Conservation (phyloP, 2,113 vertebrate species). For the Catharus fuscescens region DNA sequence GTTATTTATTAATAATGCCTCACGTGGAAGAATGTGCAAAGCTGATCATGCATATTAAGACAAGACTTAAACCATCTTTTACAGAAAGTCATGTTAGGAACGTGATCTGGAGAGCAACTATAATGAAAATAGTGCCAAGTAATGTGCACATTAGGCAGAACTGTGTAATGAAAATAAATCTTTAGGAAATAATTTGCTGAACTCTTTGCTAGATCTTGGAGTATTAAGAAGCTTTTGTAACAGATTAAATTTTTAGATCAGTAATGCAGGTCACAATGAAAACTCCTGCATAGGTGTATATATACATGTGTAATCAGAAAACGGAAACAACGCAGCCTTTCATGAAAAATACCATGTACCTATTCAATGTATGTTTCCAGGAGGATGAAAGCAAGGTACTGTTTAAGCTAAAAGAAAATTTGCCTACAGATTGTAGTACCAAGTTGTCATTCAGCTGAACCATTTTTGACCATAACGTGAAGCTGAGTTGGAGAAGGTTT, state of each 20-base stretch:
- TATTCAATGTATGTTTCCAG: neutral
- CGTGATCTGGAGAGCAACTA: neutral
- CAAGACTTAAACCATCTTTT: neutral
- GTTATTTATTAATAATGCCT: neutral
- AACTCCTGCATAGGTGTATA: neutral
- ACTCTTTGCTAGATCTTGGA: neutral
- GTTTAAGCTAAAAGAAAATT: neutral
- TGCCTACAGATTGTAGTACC: neutral
- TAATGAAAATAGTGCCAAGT: neutral
- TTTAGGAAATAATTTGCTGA: neutral
- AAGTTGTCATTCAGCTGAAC: neutral
- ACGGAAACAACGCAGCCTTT: neutral
- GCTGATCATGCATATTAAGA: neutral
- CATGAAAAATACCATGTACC: neutral
- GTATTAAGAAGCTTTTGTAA: neutral
- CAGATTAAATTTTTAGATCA: neutral
- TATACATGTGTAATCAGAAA: neutral
- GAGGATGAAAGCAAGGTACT: neutral
- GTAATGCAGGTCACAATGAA: neutral
- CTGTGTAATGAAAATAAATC: neutral
- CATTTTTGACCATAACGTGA: neutral
- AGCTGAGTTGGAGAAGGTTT: neutral
- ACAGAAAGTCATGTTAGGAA: neutral
- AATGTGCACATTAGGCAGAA: neutral
- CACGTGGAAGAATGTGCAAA: neutral